Base-by-base conservation (phyloP, 1,140 invertebrate species). In the Anoplophora glabripennis region DNA sequence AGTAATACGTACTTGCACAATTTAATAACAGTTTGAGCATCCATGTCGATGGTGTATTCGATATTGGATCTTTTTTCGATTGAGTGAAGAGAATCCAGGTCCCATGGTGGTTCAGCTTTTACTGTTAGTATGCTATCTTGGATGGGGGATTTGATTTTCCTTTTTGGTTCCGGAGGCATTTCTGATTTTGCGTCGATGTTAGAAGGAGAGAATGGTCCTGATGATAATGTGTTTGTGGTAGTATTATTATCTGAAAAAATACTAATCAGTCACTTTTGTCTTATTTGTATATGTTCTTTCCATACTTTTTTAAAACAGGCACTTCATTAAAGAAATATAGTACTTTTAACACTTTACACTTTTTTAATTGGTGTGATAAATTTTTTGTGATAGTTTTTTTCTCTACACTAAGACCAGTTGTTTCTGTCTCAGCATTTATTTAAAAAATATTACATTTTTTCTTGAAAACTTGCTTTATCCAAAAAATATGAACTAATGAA, bases 1-100 rank as follows among this genome's bases (percentile, higher is more conserved):
- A n/a, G n/a, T n/a, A n/a, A 36, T 51, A 62, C 78, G 75, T 72
- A 84, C 77, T 86, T 88, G 73, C 87, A 89, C n/a, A 83, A 65
- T 35, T 88, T 82, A 2, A 86, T 47, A 10, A 92, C 75, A 61
- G 81, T 80, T 57, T 87, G 88, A 0, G 88, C 80, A 53, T 81
- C 84, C 88, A 91, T 91, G 36, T 87, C 84, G 56, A 88, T 86
- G 55, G 79, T 81, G 66, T 86, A 87, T 57, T 84, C 81, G 35
- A 76, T 74, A 38, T 83, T 80, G 0, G 77, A 62, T 12, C 80
- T 77, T 58, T 73, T 75, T 18, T 76, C 73, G 33, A 57, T 52
- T 8, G 71, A 69, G 54, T 71, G 60, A 8, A 71, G 42, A 1
- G 65, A 56, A 38, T 75, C 71, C 59, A 76, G 61, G 37, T 76